Evolutionary conservation across 2,888 invertebrate species (phyloP), one percentile per base, ranked within the genome.

Genomic region (Meteorus cinctellus): DNA sequence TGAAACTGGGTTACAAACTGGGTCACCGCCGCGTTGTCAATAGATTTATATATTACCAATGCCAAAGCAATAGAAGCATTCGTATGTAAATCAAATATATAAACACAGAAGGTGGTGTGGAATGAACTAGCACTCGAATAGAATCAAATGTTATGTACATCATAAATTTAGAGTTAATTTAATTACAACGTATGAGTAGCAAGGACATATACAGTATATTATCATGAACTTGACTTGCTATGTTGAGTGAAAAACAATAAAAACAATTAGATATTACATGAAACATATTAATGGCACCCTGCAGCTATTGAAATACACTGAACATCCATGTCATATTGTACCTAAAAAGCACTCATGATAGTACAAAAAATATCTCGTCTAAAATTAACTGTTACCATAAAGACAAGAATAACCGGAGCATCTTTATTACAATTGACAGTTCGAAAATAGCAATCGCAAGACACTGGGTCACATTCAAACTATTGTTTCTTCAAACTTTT

Each of bases 161-260:
- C 2, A 12, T 12, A 41, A 41, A 41, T 41, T 41, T 2, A 0
- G 8, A 12, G 12, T 41, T 68, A 27, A 27, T 27, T 68, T 8
- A 24, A 36, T 36, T 41, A 41, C 12, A 14, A 16, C 14, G 48
- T 48, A 19, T 45, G n/a, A 16, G 41, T 16, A 14, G 14, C 16
- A 6, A 10, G 12, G 27, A 29, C 14, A 69, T 29, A 55, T 29
- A 48, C 16, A 14, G 55, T 10, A 55, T 19, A 51, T 55, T 31
- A 51, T 55, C 31, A 55, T 69, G 69, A 69, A 69, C 69, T 69
- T 69, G 69, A 69, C 69, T 68, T 29, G 27, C 4, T 8, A 8
- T 14, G 51, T 29, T 19, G 48, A 27, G n/a, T 51, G 29, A 68
- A 66, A 12, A 19, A 27, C 24, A n/a, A 66, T 14, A 55, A 31